Evolutionary conservation across 2,888 invertebrate genomes (phyloP).

Genomic region (Tinea semifulvella): DNA sequence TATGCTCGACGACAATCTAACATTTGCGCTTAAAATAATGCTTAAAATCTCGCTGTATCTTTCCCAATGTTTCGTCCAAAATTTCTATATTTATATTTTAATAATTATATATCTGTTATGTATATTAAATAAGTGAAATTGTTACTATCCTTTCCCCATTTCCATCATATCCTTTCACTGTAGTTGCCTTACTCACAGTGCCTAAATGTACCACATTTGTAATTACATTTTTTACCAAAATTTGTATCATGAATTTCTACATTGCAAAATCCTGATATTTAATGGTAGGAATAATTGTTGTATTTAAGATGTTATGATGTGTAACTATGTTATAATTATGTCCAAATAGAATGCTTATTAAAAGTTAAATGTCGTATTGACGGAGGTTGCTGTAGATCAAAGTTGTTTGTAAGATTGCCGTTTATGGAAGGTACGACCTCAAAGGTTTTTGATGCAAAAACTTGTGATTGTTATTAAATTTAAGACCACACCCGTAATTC

Average conservation of each 20-base stretch:
- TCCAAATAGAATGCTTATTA: conserved; percentile 3
- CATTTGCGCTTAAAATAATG: too few species aligned
- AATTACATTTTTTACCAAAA: conserved; percentile 57
- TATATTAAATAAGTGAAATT: background rate
- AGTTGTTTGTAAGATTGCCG: conserved; percentile 4
- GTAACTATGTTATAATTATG: background rate
- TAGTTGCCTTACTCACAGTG: conserved; percentile 89
- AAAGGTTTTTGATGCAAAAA: conserved; percentile 11
- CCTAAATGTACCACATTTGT: conserved; percentile 59
- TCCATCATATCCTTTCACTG: conserved; percentile 74
- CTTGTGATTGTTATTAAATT: conserved; percentile 10
- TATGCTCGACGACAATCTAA: too few species aligned
- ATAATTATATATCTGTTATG: background rate
- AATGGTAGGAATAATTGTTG: conserved; percentile 2
- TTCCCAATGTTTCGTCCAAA: too few species aligned
- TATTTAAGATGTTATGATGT: conserved; percentile 7
- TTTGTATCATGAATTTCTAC: conserved; percentile 35
- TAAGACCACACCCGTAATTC: conserved; percentile 4
- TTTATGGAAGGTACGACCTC: conserved; percentile 8
- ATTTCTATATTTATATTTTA: background rate
- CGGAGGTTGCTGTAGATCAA: conserved; percentile 5
- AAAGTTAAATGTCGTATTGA: conserved; percentile 4
- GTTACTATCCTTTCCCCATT: conserved; percentile 17
- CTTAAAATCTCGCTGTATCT: too few species aligned
- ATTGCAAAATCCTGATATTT: conserved; percentile 11